A percentile compares a stretch with the other conserved stretches of the same genome.
phyloP scores from a whole-genome alignment of 2,888 invertebrate species.

The Agrochola circellaris region DNA sequence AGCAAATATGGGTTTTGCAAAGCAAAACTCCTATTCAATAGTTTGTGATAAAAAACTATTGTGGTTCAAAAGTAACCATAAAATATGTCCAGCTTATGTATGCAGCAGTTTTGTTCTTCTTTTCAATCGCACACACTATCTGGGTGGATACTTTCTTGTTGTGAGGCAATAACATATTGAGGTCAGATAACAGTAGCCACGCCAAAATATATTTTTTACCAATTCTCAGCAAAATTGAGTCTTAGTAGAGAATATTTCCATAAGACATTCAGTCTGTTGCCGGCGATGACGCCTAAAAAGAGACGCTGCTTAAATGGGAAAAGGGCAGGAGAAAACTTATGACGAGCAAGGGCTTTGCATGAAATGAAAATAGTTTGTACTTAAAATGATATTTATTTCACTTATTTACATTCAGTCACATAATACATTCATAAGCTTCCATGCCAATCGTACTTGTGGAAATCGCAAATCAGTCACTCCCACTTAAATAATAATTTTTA shows the following conservation, averaged over 20 bases:
- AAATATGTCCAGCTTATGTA: neutral
- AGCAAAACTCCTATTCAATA: neutral
- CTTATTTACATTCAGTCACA: constrained; percentile 85
- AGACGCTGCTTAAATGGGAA: neutral
- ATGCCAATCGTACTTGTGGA: constrained; percentile 72
- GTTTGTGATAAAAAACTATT: neutral
- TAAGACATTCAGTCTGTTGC: neutral
- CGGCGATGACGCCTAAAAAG: neutral
- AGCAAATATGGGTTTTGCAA: neutral
- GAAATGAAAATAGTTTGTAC: constrained; percentile 68
- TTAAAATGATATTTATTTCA: constrained; percentile 86
- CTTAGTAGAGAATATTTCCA: neutral
- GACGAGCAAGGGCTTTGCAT: neutral
- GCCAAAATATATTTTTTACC: neutral
- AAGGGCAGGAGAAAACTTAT: neutral
- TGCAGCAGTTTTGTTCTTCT: neutral
- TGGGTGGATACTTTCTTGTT: constrained; percentile 22
- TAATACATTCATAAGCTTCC: constrained; percentile 72
- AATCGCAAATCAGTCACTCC: constrained; percentile 78
- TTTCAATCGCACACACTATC: neutral
- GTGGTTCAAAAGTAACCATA: neutral
- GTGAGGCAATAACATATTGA: constrained; percentile 17
- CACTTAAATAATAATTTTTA: constrained; percentile 74
- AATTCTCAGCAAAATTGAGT: neutral
- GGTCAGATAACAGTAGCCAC: constrained; percentile 30